phyloP scores from a whole-genome alignment of 2,113 vertebrate genomes.

The Heliornis fulica region DNA sequence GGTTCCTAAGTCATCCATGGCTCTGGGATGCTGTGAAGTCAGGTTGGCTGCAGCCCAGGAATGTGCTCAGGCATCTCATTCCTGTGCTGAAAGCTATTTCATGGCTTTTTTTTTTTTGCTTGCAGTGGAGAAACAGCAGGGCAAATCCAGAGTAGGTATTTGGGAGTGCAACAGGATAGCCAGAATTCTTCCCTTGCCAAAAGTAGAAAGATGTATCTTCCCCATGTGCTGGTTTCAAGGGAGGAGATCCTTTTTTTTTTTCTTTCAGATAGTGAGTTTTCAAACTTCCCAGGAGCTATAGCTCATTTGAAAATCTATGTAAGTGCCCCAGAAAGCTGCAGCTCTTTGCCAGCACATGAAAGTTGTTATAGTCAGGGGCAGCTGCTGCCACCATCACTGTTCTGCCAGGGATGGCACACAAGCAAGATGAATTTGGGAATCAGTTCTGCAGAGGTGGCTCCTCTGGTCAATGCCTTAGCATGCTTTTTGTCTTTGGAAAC shows the following conservation, averaged over 20 bases:
- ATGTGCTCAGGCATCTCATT: background rate
- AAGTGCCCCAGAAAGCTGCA: background rate
- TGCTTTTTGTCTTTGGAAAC: background rate
- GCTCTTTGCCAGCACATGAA: background rate
- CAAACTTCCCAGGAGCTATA: background rate
- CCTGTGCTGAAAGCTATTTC: background rate
- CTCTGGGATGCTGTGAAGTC: background rate
- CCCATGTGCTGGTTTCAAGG: background rate
- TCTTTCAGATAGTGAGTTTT: background rate
- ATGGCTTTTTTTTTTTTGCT: background rate
- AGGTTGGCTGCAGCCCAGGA: background rate
- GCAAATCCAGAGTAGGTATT: background rate
- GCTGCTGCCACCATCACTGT: background rate
- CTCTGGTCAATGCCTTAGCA: background rate
- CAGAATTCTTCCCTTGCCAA: background rate
- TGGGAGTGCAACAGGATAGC: background rate
- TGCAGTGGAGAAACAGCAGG: background rate
- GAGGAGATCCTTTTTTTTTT: background rate
- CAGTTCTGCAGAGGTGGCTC: background rate
- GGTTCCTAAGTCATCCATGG: background rate
- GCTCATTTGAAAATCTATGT: background rate
- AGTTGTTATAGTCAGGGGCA: background rate
- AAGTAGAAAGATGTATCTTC: background rate
- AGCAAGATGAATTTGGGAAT: background rate
- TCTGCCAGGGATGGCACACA: background rate